Evolutionary conservation across 1,140 invertebrate genomes (phyloP).

Genomic region (Calosoma granatense): DNA sequence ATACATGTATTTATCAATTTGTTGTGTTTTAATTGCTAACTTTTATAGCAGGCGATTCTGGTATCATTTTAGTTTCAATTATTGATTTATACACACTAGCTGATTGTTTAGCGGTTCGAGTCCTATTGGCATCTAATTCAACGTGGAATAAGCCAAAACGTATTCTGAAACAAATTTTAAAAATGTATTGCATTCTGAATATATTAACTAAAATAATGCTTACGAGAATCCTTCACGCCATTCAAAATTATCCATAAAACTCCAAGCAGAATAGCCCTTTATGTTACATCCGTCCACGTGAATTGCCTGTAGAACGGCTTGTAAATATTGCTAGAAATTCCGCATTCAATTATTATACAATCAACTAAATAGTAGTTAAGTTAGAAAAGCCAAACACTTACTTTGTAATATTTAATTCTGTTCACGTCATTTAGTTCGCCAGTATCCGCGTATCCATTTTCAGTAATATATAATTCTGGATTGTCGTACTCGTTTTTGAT

Average conservation of each 20-base stretch:
- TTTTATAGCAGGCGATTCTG: too few species aligned
- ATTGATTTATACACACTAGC: conserved; percentile 12
- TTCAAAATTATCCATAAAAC: conserved; percentile 70
- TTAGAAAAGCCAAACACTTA: too few species aligned
- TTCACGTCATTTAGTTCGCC: conserved; percentile 36
- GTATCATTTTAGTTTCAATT: not conserved
- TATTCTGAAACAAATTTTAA: conserved; percentile 15
- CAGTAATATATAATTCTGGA: conserved; percentile 44
- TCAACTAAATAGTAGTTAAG: not conserved
- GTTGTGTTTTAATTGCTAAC: too few species aligned
- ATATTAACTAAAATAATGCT: conserved; percentile 24
- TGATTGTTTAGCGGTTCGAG: conserved; percentile 19
- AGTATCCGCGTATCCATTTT: conserved; percentile 47
- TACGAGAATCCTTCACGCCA: conserved; percentile 56
- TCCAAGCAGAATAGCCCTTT: conserved; percentile 58
- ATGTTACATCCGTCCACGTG: conserved; percentile 53
- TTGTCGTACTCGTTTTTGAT: conserved; percentile 44
- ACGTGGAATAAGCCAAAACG: conserved; percentile 21
- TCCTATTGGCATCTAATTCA: conserved; percentile 13
- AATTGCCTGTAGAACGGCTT: conserved; percentile 20
- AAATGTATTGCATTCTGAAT: conserved; percentile 15
- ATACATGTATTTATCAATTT: too few species aligned
- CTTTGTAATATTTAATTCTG: conserved; percentile 38
- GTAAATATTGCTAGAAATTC: conserved; percentile 31
- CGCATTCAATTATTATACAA: not conserved